Evolutionary conservation across 2,113 vertebrate genomes (phyloP), one percentile per base, ranked within the genome.

Genomic region (Mus pahari): DNA sequence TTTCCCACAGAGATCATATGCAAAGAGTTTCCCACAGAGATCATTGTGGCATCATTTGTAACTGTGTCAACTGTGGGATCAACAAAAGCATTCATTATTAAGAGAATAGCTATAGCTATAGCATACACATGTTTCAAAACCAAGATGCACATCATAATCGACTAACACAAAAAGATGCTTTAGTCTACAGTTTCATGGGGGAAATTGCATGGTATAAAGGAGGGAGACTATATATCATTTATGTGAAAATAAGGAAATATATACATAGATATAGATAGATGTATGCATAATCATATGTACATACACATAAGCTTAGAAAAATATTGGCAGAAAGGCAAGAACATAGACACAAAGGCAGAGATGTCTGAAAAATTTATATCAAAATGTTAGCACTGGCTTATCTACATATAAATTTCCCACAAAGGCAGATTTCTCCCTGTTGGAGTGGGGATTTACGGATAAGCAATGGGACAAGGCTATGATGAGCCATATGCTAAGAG

Each of bases 311-410:
- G 92, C 42, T 77, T 87, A 50, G 24, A 53, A 94, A 91, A 86
- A 60, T 64, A 71, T 71, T 60, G 94, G 58, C 79, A 92, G 45
- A 94, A 88, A 95, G 31, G 24, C 48, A 96, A 88, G 86, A 92
- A 73, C 39, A 96, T 24, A 62, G 60, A 96, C 71, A 93, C 1
- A 50, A 92, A 97, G 62, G 87, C 11, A 50, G 68, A 94, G 42
- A 82, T 86, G 42, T 73, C 64, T 93, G n/a, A 78, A 94, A 95
- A 89, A 13, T 36, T 79, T 87, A 90, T 62, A 62, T 9, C 26
- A 58, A 96, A 95, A 87, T 91, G 73, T 94, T 94, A 93, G 11
- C 50, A 73, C 60, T 88, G 77, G 50, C 75, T 93, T 89, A 83
- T 93, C 68, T 55, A 28, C 62, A 94, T 95, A 84, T 93, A 95